Base-by-base conservation (phyloP, 2,888 invertebrate genomes). In the Mystacides longicornis region DNA sequence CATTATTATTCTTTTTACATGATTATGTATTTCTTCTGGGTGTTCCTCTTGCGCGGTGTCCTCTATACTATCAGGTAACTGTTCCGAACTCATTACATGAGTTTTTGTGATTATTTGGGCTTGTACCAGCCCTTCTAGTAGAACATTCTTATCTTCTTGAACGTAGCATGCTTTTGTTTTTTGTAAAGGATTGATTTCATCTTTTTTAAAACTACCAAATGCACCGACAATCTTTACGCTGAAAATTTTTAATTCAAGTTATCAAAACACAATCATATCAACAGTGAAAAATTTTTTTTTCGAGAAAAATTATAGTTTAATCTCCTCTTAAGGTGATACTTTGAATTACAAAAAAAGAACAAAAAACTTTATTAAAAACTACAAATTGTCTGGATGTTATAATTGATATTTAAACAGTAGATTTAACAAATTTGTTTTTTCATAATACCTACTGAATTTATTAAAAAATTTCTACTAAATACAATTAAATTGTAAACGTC, bases 61-160 rank as follows among this genome's bases (percentile, higher is more conserved):
- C 54, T 80, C 77, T 65, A 81, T 74, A 53, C 86, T 72, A 7
- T 78, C 71, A 0, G 89, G 88, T 51, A 89, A 72, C 56, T 72
- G 78, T 43, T 81, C 71, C 61, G 82, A 71, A 56, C 83, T 69
- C 67, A 81, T 75, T 3, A 90, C 71, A 37, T 37, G 37, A 1
- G 89, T 82, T 67, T 93, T 93, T 2, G 89, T 89, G 4, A 94
- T 71, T n/a, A 86, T 72, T 71, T 88, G 85, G 0, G 90, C 90
- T 73, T 94, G 93, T 1, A 78, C 68, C 51, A 87, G 65, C 11
- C 92, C 93, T 71, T 85, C 82, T 21, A 89, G 65, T 2, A 89
- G 71, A 7, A 87, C 82, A 70, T 81, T 83, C 31, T 75, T 70
- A 62, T 85, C 81, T 54, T 72, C 74, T 57, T 81, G 81, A 1